Evolutionary conservation across 2,797 vertebrate genomes (phyloP).

Genomic region (Serranus cabrilla): DNA sequence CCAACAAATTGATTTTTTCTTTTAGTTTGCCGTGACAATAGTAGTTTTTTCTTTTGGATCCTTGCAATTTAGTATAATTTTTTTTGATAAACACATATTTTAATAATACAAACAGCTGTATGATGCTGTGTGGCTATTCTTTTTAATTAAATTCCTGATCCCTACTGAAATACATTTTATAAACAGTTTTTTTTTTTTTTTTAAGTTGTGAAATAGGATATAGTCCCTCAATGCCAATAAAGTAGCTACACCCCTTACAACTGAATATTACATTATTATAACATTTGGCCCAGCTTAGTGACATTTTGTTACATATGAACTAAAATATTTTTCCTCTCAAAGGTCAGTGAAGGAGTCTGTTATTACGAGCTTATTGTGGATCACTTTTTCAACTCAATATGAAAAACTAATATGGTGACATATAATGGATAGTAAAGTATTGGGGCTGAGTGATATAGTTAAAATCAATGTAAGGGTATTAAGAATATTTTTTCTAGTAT

Average conservation of each 20-base stretch:
- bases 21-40: neutral
- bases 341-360: neutral
- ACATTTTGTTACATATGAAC: neutral
- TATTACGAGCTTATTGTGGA: neutral
- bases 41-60: neutral
- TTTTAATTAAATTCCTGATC: neutral
- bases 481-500: neutral
- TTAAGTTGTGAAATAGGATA: too few relatives aligned
- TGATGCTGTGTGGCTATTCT: neutral
- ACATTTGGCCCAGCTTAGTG: neutral
- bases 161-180: too few relatives aligned
- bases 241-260: neutral
- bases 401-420: neutral
- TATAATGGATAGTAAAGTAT: neutral
- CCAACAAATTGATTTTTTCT: neutral
- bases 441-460: neutral
- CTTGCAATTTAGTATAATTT: neutral
- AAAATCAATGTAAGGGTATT: neutral
- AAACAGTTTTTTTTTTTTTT: too few relatives aligned
- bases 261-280: neutral
- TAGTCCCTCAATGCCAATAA: neutral
- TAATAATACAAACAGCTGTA: too few relatives aligned
- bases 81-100: neutral
- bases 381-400: neutral
- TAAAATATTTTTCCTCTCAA: neutral